Percentiles rank a stretch among this genome's conserved stretches.
These are phyloP conservation scores for Centropus bengalensis DNA, from an alignment of 2,113 vertebrate genomes.

Conservation along the genomic window DNA sequence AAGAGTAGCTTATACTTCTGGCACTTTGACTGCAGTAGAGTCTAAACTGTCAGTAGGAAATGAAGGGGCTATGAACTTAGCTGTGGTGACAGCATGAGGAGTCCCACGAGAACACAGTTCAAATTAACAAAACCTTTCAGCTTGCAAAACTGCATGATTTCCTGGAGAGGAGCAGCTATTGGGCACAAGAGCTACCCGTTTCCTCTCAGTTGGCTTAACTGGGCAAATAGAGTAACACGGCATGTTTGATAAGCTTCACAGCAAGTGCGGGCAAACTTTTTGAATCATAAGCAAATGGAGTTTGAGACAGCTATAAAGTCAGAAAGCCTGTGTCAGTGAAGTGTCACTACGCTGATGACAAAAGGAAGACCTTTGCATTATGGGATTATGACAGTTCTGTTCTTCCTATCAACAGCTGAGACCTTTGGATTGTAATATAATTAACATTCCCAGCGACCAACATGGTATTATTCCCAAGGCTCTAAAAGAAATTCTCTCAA, in stretches of 20 bases:
- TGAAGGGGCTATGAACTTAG: not conserved
- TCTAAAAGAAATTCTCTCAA: conserved; percentile 83
- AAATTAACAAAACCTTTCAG: not conserved
- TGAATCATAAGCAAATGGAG: not conserved
- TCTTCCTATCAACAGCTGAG: conserved; percentile 77
- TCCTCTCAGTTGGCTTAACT: not conserved
- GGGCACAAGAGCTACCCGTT: not conserved
- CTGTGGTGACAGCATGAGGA: not conserved
- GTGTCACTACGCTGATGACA: not conserved
- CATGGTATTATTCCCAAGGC: conserved; percentile 88
- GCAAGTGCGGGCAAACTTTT: not conserved
- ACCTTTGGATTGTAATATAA: conserved; percentile 89
- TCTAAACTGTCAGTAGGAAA: not conserved
- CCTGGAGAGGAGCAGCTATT: not conserved
- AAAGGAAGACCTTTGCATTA: not conserved
- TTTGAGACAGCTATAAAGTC: not conserved
- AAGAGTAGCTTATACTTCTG: not conserved
- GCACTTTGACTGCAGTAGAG: not conserved
- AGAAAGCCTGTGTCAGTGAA: not conserved
- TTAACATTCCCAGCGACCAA: conserved; percentile 88
- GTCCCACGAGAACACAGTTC: not conserved
- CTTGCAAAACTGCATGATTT: not conserved
- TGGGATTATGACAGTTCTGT: not conserved
- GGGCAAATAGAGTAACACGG: not conserved
- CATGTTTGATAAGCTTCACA: not conserved